A percentile compares a stretch with the other conserved stretches of the same genome.
phyloP scores from a whole-genome alignment of 2,797 vertebrate species.

The Pantherophis alleghaniensis region DNA sequence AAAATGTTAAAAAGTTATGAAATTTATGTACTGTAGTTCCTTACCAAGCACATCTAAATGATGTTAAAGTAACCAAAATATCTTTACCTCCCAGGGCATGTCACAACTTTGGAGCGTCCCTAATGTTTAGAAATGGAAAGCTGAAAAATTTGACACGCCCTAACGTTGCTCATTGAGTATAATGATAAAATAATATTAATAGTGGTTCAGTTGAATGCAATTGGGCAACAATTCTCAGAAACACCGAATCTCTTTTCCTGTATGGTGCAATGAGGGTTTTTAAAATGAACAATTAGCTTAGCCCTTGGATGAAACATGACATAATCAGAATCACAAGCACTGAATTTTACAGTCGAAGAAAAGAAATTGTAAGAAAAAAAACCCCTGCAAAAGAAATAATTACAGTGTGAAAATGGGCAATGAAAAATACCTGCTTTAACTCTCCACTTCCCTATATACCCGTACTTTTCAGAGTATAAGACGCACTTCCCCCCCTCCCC shows the following conservation, averaged over 20 bases:
- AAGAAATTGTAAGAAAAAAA: background rate
- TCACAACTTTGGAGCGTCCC: too few species aligned
- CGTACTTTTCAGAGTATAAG: too few species aligned
- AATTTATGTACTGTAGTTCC: too few species aligned
- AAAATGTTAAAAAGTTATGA: background rate
- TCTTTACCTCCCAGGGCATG: too few species aligned
- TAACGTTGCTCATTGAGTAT: background rate
- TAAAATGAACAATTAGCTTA: background rate
- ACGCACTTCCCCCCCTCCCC: accelerated
- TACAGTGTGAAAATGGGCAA: background rate
- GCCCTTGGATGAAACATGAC: background rate
- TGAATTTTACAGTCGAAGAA: background rate
- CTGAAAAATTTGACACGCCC: too few species aligned
- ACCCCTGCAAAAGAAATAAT: background rate
- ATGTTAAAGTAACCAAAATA: too few species aligned
- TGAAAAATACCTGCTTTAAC: background rate
- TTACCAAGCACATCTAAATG: too few species aligned
- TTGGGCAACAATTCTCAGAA: background rate
- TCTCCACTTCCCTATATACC: background rate
- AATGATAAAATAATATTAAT: background rate
- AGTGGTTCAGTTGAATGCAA: background rate
- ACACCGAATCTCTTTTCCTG: background rate
- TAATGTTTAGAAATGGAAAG: too few species aligned
- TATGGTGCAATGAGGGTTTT: background rate
- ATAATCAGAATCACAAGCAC: background rate